A percentile compares a stretch with the other conserved stretches of the same genome.
phyloP scores from a whole-genome alignment of 2,888 invertebrate genomes.

The Priocnemis perturbator region DNA sequence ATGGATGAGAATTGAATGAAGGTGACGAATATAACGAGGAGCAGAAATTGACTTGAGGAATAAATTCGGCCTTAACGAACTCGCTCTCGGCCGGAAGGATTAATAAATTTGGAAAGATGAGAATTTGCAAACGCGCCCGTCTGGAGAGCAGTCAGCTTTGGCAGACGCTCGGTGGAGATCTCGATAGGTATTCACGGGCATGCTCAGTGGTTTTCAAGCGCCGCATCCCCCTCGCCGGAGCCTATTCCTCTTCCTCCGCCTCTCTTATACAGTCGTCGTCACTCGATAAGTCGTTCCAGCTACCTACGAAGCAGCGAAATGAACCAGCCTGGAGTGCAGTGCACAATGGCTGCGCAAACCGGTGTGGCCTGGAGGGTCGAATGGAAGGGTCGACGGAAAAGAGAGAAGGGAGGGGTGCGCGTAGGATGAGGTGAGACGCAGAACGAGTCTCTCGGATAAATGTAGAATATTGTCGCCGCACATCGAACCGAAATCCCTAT shows the following conservation, averaged over 20 bases:
- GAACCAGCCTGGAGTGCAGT: slow-evolving; percentile 48
- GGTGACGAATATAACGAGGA: too few relatives aligned
- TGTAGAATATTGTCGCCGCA: slow-evolving; percentile 65
- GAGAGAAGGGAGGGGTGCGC: slow-evolving; percentile 3
- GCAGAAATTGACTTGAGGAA: too few relatives aligned
- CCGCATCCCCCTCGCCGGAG: too few relatives aligned
- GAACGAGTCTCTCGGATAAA: slow-evolving; percentile 43
- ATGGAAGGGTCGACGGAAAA: slow-evolving; percentile 12
- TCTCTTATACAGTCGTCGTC: slow-evolving; percentile 30
- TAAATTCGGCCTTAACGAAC: too few relatives aligned
- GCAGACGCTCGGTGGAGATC: neutral
- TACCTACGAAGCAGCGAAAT: slow-evolving; percentile 47
- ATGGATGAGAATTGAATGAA: too few relatives aligned
- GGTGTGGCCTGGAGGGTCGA: slow-evolving; percentile 44
- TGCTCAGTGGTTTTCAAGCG: slow-evolving; percentile 38
- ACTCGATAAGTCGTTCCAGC: slow-evolving; percentile 51
- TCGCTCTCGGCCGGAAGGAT: too few relatives aligned
- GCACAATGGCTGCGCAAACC: slow-evolving; percentile 38
- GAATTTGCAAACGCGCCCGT: too few relatives aligned
- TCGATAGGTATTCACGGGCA: slow-evolving; percentile 33
- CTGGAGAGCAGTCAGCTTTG: too few relatives aligned
- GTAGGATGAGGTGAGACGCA: neutral
- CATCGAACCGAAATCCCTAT: slow-evolving; percentile 64
- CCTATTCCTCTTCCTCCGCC: slow-evolving; percentile 2
- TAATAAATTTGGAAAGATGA: too few relatives aligned